phyloP scores from a whole-genome alignment of 2,113 vertebrate genomes.

The Platycercus adscitus region DNA sequence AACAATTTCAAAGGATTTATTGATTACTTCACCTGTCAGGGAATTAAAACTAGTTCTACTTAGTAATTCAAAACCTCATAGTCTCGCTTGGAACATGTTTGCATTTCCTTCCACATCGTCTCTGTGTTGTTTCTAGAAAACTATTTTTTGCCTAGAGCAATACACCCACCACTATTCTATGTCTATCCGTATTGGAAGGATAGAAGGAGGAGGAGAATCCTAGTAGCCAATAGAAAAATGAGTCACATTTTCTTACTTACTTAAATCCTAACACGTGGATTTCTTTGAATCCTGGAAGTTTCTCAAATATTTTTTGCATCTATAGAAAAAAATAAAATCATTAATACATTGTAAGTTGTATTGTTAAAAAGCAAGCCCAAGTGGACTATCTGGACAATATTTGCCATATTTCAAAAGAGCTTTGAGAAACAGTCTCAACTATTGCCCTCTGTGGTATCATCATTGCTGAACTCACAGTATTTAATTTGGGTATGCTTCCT shows the following conservation, averaged over 20 bases:
- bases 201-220: neutral
- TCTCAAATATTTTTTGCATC: conserved; percentile 89
- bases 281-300: conserved; percentile 87
- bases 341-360: neutral
- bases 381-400: neutral
- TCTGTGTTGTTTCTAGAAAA: neutral
- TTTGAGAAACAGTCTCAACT: neutral
- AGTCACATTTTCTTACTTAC: conserved; percentile 74
- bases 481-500: neutral
- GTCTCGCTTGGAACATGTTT: neutral
- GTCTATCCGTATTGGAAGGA: neutral
- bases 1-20: neutral
- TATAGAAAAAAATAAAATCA: conserved; percentile 59
- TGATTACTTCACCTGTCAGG: neutral
- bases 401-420: neutral
- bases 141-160: neutral
- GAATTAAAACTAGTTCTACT: neutral
- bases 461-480: neutral
- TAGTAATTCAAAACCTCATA: neutral
- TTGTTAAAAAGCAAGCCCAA: neutral
- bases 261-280: conserved; percentile 86
- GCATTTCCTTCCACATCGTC: neutral
- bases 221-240: neutral
- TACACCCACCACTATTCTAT: neutral
- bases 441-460: neutral